Evolutionary conservation across 2,113 vertebrate species (phyloP).

Genomic region (Channa argus): DNA sequence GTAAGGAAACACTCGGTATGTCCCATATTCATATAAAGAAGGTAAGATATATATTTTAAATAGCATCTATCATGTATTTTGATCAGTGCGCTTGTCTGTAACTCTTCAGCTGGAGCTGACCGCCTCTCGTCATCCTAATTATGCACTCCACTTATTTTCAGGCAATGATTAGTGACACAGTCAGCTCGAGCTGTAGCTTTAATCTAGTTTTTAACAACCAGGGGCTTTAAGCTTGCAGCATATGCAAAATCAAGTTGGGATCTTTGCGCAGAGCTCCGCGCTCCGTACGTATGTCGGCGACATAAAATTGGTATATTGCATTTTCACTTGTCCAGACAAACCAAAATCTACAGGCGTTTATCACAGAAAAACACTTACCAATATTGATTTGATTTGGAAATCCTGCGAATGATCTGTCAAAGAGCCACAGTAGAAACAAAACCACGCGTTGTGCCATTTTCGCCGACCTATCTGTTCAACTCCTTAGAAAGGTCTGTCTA

Average conservation of each 20-base stretch:
- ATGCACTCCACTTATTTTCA: conserved; percentile 6
- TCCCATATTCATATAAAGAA: background rate
- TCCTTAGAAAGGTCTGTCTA: conserved; percentile 85
- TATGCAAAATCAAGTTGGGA: conserved; percentile 64
- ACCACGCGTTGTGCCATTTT: conserved; percentile 92
- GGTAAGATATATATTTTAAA: background rate
- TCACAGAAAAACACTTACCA: conserved; percentile 85
- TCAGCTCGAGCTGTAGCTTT: background rate
- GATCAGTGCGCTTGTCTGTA: conserved; percentile 38
- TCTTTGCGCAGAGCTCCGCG: conserved; percentile 65
- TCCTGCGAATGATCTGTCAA: conserved; percentile 88
- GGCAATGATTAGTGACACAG: background rate
- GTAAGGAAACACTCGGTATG: background rate
- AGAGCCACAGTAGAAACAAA: conserved; percentile 90
- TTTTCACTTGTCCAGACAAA: background rate
- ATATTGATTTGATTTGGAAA: conserved; percentile 99
- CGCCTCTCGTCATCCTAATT: background rate
- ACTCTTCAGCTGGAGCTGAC: conserved; percentile 39
- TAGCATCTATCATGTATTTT: conserved; percentile 7
- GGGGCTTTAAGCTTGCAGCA: conserved; percentile 15
- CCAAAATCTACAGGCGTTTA: background rate
- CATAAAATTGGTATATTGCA: conserved; percentile 16
- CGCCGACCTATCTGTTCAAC: conserved; percentile 86
- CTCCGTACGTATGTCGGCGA: conserved; percentile 13
- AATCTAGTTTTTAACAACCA: conserved; percentile 30